Evolutionary conservation across 2,888 invertebrate species (phyloP), one percentile per base, ranked within the genome.

Genomic region (Cryptophagus acutangulus): DNA sequence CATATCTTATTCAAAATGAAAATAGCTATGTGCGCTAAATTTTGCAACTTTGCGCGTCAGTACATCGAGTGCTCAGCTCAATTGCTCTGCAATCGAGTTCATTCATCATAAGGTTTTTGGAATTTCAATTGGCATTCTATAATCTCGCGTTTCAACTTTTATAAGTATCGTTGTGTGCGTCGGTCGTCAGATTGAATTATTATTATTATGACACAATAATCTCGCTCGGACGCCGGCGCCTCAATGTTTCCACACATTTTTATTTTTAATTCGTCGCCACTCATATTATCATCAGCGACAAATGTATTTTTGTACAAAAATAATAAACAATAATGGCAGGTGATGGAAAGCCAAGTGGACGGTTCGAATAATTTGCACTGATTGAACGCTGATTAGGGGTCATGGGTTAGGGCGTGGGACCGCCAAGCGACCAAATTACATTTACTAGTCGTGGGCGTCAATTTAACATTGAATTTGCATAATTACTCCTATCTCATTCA

Each of bases 121-220:
- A n/a, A n/a, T n/a, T n/a, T n/a, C n/a, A n/a, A n/a, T n/a, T n/a
- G n/a, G n/a, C n/a, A n/a, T n/a, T n/a, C n/a, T n/a, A n/a, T n/a
- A n/a, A n/a, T n/a, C n/a, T n/a, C n/a, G n/a, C 26, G 10, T 26
- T 26, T 3, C 26, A 26, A n/a, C 26, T 4, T 26, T 8, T 26
- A 3, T 26, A n/a, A 26, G n/a, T 3, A n/a, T 4, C 9, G 12
- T 26, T n/a, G 12, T 20, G 9, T 6, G 9, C 9, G 9, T 20
- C 20, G 5, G 5, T 20, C 5, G 5, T 20, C 9, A 6, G 20
- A 6, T 12, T 26, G 3, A 26, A 4, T 26, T 26, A 26, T 8
- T 26, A 26, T 26, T 26, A n/a, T 26, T 26, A 26, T 26, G 26
- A 26, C 26, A 26, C 26, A 26, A 26, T 26, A n/a, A n/a, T 4